phyloP scores from a whole-genome alignment of 2,888 invertebrate species.

The Hymenopus coronatus region DNA sequence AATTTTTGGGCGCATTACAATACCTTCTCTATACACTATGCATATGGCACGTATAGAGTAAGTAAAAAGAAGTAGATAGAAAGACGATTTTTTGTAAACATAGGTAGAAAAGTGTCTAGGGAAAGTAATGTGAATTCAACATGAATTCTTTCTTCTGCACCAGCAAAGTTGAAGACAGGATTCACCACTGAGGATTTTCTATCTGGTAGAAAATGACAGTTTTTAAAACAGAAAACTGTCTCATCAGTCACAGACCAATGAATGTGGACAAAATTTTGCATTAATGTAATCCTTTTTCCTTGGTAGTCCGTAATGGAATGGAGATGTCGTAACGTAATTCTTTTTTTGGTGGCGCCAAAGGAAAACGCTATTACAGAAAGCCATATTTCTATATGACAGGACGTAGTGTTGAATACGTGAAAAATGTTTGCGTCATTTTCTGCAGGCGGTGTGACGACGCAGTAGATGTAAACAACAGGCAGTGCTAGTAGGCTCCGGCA shows the following conservation, averaged over 20 bases:
- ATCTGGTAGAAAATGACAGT: not conserved
- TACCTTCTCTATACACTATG: too few relatives aligned
- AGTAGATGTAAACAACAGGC: too few relatives aligned
- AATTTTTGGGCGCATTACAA: too few relatives aligned
- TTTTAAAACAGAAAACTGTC: slow-evolving; percentile 7
- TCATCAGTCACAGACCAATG: not conserved
- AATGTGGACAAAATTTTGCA: not conserved
- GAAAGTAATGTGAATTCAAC: too few relatives aligned
- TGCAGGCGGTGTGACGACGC: not conserved
- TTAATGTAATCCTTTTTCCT: not conserved
- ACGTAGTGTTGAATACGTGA: not conserved
- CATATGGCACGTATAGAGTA: too few relatives aligned
- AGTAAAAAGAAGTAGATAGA: too few relatives aligned
- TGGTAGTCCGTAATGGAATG: not conserved
- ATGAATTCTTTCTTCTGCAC: too few relatives aligned
- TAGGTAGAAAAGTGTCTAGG: too few relatives aligned
- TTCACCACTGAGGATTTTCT: not conserved
- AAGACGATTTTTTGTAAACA: too few relatives aligned
- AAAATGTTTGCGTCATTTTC: not conserved
- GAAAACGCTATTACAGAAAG: not conserved
- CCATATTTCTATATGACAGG: not conserved
- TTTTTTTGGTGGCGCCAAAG: not conserved
- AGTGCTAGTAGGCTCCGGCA: too few relatives aligned
- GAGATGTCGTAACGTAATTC: not conserved
- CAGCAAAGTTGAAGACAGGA: too few relatives aligned